These are phyloP conservation scores for Sthenelais limicola DNA, from an alignment of 2,888 invertebrate species.

Conservation along the genomic window DNA sequence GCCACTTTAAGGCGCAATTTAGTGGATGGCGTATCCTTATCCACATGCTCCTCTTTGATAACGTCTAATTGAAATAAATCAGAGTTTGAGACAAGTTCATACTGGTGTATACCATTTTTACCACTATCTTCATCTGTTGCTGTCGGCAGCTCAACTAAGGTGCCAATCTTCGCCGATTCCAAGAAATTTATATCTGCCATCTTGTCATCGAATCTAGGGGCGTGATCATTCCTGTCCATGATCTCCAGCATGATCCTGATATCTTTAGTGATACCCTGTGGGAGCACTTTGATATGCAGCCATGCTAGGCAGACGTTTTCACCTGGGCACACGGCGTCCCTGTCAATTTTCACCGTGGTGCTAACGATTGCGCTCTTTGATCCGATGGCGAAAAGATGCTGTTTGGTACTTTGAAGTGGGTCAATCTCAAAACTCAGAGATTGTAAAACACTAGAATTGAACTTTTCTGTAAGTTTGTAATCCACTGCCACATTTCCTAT, in stretches of 20 bases:
- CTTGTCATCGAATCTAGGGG: conserved; percentile 30
- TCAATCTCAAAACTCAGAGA: not conserved
- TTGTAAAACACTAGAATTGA: conserved; percentile 1
- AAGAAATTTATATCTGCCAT: conserved; percentile 29
- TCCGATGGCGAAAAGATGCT: conserved; percentile 6
- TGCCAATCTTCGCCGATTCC: conserved; percentile 40
- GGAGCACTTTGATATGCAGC: conserved; percentile 27
- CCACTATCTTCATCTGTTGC: conserved; percentile 42
- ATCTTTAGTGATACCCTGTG: not conserved
- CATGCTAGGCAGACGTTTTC: conserved; percentile 14
- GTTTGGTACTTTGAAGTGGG: not conserved
- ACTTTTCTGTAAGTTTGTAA: conserved; percentile 28
- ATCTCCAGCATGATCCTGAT: conserved; percentile 42
- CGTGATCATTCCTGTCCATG: conserved; percentile 41
- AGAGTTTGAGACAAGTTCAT: conserved; percentile 38
- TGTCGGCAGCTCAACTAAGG: conserved; percentile 33
- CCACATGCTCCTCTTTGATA: not conserved
- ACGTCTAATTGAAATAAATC: conserved; percentile 9
- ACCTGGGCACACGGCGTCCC: conserved; percentile 21
- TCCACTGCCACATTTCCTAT: conserved; percentile 38
- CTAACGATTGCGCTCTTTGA: conserved; percentile 6
- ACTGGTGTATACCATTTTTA: conserved; percentile 33
- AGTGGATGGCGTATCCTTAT: not conserved
- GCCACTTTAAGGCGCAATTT: not conserved
- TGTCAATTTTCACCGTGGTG: conserved; percentile 20